Evolutionary conservation across 1,140 invertebrate genomes (phyloP), one percentile per base, ranked within the genome.

Genomic region (Lordiphosa collinella): DNA sequence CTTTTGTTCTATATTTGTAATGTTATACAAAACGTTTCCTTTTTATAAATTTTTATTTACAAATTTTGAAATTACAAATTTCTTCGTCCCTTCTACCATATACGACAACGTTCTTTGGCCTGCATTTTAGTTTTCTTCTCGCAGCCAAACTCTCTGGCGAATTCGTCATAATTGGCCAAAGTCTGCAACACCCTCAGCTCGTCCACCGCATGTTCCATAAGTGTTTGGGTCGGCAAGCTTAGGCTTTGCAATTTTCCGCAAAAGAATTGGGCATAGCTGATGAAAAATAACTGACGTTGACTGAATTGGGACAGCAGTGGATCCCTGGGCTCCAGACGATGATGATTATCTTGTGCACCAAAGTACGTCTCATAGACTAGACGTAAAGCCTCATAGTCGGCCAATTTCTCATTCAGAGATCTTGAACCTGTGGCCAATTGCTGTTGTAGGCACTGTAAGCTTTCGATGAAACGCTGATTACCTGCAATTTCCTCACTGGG

Each of bases 221-320:
- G 78, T 0, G 95, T 94, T 18, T 94, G 95, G 49, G 95, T 91
- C 35, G 96, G 90, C 84, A 95, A 94, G n/a, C 56, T 74, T 59
- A 93, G 94, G n/a, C 94, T 94, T 60, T 95, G 91, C 91, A 95
- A 94, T 12, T 94, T 93, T 12, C 96, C 95, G 88, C 96, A 97
- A 93, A 96, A 97, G 38, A 97, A 87, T 90, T 96, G 94, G 1
- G 95, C 95, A 72, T 95, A 96, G 80, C 95, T 96, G 1, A 96
- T 88, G 76, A 95, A 96, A 89, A 96, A 96, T 18, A 95, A 87
- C 84, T 96, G 94, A 44, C 92, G 91, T 35, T 93, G 92, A 2
- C 92, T 95, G 32, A 93, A 90, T 65, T 94, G 93, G 3, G 96
- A 88, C 31, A 76, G 4, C 5, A 88, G 14, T 0, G 66, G 69